Conservation (phyloP, 2,113 vertebrate genomes). For the Tupaia chinensis region DNA sequence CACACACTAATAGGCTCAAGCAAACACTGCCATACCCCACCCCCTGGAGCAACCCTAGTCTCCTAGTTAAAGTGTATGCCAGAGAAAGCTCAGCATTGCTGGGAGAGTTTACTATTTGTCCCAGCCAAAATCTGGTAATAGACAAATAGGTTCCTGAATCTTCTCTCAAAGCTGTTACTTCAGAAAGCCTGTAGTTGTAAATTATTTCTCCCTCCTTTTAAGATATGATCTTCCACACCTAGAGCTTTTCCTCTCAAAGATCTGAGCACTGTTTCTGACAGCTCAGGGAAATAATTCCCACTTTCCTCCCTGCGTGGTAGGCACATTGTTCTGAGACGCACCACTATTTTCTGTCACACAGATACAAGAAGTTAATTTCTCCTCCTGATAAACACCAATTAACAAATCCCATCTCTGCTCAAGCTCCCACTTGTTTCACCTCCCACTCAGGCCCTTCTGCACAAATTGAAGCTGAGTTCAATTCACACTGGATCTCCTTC, state of each 20-base stretch:
- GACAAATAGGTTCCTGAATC: neutral
- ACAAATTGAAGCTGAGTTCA: neutral
- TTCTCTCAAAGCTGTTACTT: neutral
- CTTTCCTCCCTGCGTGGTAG: neutral
- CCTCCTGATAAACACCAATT: neutral
- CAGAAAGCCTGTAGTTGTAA: neutral
- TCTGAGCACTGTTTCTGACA: neutral
- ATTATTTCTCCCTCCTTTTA: neutral
- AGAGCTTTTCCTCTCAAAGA: neutral
- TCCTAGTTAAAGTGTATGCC: neutral
- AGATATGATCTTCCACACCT: neutral
- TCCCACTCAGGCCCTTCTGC: rapidly evolving
- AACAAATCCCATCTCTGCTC: neutral
- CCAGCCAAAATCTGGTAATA: neutral
- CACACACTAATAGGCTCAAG: neutral
- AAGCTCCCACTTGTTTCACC: neutral
- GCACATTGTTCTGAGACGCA: neutral
- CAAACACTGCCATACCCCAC: neutral
- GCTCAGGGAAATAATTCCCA: neutral
- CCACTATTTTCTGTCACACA: neutral
- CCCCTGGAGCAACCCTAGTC: neutral
- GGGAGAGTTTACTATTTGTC: neutral
- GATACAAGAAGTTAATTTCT: neutral
- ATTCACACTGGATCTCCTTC: neutral
- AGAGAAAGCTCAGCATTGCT: neutral